phyloP scores from a whole-genome alignment of 1,140 invertebrate species.

The Tetraneura akinire region DNA sequence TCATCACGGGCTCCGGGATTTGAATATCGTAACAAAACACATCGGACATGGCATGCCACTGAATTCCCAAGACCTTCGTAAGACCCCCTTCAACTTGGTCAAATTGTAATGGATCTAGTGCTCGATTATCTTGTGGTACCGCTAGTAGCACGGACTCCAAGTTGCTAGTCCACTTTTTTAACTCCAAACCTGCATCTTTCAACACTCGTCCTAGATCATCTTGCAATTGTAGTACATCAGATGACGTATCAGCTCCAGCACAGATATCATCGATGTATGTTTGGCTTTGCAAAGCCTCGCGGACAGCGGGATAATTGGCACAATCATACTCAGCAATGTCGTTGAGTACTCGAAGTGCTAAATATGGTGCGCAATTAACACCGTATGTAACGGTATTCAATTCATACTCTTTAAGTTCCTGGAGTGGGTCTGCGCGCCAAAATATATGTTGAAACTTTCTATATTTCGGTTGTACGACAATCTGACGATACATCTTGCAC shows the following conservation, averaged over 20 bases:
- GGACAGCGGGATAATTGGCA: not conserved
- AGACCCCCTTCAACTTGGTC: too few relatives aligned
- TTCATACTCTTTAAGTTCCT: too few relatives aligned
- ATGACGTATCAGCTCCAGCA: not conserved
- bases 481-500: conserved; percentile 25
- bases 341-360: conserved; percentile 54
- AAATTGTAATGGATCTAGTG: too few relatives aligned
- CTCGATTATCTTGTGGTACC: too few relatives aligned
- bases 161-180: not conserved
- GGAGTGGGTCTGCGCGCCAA: too few relatives aligned
- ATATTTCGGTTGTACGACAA: not conserved
- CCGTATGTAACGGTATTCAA: too few relatives aligned
- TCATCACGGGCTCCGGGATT: not conserved
- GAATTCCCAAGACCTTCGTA: too few relatives aligned
- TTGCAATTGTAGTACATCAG: not conserved
- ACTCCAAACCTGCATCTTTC: not conserved
- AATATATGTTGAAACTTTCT: not conserved
- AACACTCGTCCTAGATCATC: not conserved
- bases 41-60: too few relatives aligned
- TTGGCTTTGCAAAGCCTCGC: not conserved
- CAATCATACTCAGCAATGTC: conserved; percentile 54
- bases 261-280: conserved; percentile 20
- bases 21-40: too few relatives aligned
- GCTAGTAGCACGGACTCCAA: too few relatives aligned
- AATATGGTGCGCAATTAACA: too few relatives aligned